Evolutionary conservation across 2,797 vertebrate genomes (phyloP).

Genomic region (Parauchenoglanis punctatus): DNA sequence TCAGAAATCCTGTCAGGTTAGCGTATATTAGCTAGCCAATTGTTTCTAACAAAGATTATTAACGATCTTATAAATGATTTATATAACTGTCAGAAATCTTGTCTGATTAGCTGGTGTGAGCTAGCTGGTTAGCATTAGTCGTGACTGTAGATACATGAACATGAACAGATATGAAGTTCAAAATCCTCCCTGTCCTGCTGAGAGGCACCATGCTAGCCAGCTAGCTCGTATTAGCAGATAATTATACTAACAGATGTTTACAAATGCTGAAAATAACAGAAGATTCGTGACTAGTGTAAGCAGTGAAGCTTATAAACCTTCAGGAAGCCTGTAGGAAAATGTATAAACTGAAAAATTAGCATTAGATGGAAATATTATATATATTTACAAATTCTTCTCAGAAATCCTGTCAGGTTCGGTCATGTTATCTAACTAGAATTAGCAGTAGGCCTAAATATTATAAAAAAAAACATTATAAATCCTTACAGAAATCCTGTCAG

Average conservation of each 20-base stretch:
- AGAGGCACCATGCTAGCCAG: neutral
- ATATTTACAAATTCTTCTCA: neutral
- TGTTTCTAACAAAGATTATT: neutral
- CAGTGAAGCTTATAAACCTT: neutral
- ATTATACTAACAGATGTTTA: neutral
- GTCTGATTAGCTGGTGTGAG: neutral
- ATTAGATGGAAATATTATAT: neutral
- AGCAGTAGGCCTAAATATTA: neutral
- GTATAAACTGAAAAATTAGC: neutral
- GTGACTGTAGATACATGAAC: neutral
- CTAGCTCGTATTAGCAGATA: neutral
- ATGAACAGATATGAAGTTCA: neutral
- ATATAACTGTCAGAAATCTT: neutral
- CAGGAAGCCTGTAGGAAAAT: too few species aligned
- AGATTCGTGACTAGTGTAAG: neutral
- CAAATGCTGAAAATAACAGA: neutral
- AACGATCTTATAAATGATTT: neutral
- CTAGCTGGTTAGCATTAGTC: neutral
- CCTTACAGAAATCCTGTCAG: neutral
- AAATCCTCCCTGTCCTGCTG: neutral
- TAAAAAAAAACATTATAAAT: neutral
- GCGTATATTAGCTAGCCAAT: neutral
- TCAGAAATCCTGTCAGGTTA: neutral
- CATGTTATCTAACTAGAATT: neutral
- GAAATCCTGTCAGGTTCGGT: neutral